Conservation (phyloP, 2,113 vertebrate species). For the Gadus chalcogrammus region DNA sequence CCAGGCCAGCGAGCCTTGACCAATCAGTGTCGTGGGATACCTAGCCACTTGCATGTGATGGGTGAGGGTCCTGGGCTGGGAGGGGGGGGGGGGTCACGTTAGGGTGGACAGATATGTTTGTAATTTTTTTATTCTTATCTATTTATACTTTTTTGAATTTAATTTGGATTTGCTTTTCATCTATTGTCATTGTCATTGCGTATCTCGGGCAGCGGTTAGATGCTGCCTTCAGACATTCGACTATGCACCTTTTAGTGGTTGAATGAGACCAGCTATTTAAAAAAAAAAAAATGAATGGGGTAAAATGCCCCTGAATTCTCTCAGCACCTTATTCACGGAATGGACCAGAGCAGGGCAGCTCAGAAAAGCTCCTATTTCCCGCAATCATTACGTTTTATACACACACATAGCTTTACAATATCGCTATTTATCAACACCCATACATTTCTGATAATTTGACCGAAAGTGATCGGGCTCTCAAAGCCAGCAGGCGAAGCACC, state of each 20-base stretch:
- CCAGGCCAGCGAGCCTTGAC: no score
- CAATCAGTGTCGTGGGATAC: conserved; percentile 2
- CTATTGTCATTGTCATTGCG: conserved; percentile 29
- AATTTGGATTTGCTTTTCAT: conserved; percentile 49
- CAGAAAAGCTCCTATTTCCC: conserved; percentile 30
- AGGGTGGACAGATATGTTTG: conserved; percentile 41
- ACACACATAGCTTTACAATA: conserved; percentile 12
- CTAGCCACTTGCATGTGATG: conserved; percentile 16
- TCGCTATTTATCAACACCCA: neutral
- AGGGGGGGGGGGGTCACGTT: conserved; percentile 28
- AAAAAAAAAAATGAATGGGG: conserved; percentile 14
- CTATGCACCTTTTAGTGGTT: conserved; percentile 65
- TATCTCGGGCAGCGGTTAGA: conserved; percentile 29
- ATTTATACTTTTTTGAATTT: conserved; percentile 51
- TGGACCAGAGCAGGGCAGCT: conserved; percentile 35
- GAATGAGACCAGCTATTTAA: conserved; percentile 61
- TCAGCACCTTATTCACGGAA: conserved; percentile 69
- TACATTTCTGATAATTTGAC: conserved; percentile 25
- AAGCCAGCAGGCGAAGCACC: conserved; percentile 46
- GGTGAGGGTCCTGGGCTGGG: conserved; percentile 23
- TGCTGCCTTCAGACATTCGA: conserved; percentile 33
- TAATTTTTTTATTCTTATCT: conserved; percentile 53
- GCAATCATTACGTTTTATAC: neutral
- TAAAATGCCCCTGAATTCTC: conserved; percentile 34
- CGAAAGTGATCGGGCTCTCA: conserved; percentile 56